Base-by-base conservation (phyloP, 1,140 invertebrate genomes). In the Drosophila sproati region DNA sequence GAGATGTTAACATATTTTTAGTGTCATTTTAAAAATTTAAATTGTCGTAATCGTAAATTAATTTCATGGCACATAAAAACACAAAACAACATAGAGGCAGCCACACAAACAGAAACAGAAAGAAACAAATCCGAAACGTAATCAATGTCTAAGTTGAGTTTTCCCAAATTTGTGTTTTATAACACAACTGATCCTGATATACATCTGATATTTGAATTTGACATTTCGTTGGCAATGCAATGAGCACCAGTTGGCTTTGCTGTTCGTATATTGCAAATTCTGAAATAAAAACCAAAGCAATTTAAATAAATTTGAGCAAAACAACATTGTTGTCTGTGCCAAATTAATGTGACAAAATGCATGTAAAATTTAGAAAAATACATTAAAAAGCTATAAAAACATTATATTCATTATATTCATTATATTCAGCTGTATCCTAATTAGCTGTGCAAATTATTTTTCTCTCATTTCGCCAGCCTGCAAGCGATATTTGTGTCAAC, bases 1-100 rank as follows among this genome's bases (percentile, higher is more conserved):
- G 62, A 77, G 74, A 80, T 83, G 85, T 89, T 85, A 71, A 80
- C 85, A 89, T 89, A 88, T 85, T 89, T 89, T 89, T 89, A 89
- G 85, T 89, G 78, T 69, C 68, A 78, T 85, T 88, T 91, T 91
- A 91, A 91, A 91, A 91, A 91, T 91, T 88, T 89, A 91, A 91
- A 86, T 91, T 91, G 78, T 91, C 90, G 86, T 91, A 89, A 89
- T 90, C 90, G 86, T 91, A 91, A 91, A 91, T 91, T 91, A 91
- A 91, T 91, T 91, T 91, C 86, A 91, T 91, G 86, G 90, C 76
- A 74, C 90, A 91, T 91, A 91, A 91, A 91, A 90, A 73, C 57
- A 50, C 73, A 73, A 60, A 41, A 70, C 72, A 63, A 52, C 75
- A 63, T 20, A 20, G 20, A 20, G 20, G 20, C 20, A 20, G 20